Evolutionary conservation across 2,113 vertebrate genomes (phyloP).

Genomic region (Campylorhamphus procurvoides): DNA sequence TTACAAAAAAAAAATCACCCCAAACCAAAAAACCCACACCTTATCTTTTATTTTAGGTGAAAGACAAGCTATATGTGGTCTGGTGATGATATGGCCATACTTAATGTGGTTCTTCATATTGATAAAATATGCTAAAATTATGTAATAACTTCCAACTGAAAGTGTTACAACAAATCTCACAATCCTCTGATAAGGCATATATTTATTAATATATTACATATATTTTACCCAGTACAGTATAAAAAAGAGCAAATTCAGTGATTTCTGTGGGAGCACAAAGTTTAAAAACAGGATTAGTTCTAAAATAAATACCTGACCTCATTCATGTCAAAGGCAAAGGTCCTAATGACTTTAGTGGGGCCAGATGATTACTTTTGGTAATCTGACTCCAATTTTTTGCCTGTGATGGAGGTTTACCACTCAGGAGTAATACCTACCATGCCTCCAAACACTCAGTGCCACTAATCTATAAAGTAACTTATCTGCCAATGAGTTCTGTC

Average conservation of each 20-base stretch:
- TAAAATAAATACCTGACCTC: neutral
- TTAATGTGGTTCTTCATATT: neutral
- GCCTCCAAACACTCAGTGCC: neutral
- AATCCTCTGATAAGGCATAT: neutral
- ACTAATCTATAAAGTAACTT: neutral
- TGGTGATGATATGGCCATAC: neutral
- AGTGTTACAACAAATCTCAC: neutral
- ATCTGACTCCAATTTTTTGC: neutral
- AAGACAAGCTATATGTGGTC: neutral
- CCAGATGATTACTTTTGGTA: neutral
- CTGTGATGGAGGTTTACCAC: neutral
- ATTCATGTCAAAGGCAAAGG: neutral
- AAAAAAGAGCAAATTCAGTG: neutral
- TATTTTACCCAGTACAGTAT: neutral
- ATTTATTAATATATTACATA: neutral
- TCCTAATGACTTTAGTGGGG: neutral
- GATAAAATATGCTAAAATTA: neutral
- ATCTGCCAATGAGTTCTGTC: neutral
- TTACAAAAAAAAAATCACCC: neutral
- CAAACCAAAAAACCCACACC: no score
- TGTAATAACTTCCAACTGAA: neutral
- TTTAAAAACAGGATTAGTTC: neutral
- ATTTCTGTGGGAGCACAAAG: neutral
- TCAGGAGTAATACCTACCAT: neutral
- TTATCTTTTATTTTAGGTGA: neutral